phyloP scores from a whole-genome alignment of 2,888 invertebrate species.

The Lithosia quadra region DNA sequence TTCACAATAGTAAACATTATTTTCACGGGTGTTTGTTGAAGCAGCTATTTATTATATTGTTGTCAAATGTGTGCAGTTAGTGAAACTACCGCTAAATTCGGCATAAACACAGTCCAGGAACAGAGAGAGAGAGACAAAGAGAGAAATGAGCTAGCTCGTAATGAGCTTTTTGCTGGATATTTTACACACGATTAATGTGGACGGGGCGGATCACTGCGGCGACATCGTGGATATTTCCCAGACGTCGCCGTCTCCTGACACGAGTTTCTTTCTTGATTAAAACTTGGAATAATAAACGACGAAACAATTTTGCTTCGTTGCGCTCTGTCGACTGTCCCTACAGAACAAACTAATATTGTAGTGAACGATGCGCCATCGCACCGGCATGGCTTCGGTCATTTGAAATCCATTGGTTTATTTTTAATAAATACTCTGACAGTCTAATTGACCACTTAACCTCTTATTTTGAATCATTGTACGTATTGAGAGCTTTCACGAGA shows the following conservation, averaged over 20 bases:
- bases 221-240: conserved; percentile 69
- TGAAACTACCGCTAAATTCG: conserved; percentile 45
- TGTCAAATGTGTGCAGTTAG: conserved; percentile 47
- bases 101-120: conserved; percentile 48
- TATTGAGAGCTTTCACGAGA: not conserved
- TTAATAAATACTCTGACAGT: conserved; percentile 43
- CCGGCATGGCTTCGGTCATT: conserved; percentile 57
- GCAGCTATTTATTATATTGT: conserved; percentile 38
- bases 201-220: conserved; percentile 62
- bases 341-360: conserved; percentile 77
- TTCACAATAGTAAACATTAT: conserved; percentile 41
- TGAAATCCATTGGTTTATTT: conserved; percentile 43
- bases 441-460: conserved; percentile 26
- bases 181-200: conserved; percentile 73
- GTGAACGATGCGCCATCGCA: conserved; percentile 58
- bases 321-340: conserved; percentile 58
- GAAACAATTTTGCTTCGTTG: conserved; percentile 77
- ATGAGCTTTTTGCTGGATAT: conserved; percentile 66
- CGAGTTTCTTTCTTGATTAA: conserved; percentile 81
- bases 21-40: conserved; percentile 34
- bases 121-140: conserved; percentile 43
- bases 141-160: conserved; percentile 52
- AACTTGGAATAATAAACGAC: conserved; percentile 83
- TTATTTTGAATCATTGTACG: not conserved
- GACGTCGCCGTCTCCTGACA: conserved; percentile 63